Evolutionary conservation across 2,888 invertebrate genomes (phyloP).

Genomic region (Phengaris alcon): DNA sequence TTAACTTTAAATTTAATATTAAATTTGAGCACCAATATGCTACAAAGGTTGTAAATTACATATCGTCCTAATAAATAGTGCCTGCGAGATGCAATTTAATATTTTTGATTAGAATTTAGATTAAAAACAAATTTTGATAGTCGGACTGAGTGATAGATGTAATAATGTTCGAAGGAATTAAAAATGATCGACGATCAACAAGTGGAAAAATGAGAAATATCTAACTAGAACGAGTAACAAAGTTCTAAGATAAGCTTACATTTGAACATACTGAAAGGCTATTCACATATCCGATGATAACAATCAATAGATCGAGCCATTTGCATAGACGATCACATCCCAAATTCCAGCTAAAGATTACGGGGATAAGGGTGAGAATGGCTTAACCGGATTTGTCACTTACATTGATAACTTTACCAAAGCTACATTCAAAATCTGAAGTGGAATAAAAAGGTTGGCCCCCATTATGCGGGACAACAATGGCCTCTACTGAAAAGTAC

Average conservation of each 20-base stretch:
- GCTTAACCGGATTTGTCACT: slow-evolving; percentile 42
- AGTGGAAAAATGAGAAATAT: slow-evolving; percentile 10
- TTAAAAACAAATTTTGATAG: neutral
- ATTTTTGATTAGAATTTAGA: slow-evolving; percentile 2
- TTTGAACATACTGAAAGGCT: slow-evolving; percentile 36
- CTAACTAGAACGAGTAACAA: slow-evolving; percentile 22
- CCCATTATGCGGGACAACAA: slow-evolving; percentile 68
- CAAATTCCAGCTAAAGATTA: slow-evolving; percentile 31
- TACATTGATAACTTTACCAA: slow-evolving; percentile 41
- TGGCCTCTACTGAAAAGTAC: slow-evolving; percentile 63
- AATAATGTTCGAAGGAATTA: neutral
- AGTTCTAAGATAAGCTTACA: slow-evolving; percentile 32
- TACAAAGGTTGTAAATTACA: slow-evolving; percentile 3
- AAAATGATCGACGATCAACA: neutral
- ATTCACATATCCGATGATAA: slow-evolving; percentile 39
- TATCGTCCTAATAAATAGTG: neutral
- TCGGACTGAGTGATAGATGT: neutral
- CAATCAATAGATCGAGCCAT: slow-evolving; percentile 30
- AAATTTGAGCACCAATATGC: neutral
- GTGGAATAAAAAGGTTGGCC: slow-evolving; percentile 70
- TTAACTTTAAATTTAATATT: slow-evolving; percentile 20
- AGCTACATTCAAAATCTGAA: slow-evolving; percentile 61
- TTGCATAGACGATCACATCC: slow-evolving; percentile 26
- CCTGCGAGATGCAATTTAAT: neutral
- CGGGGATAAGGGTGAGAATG: slow-evolving; percentile 35